Conservation (phyloP, 2,888 invertebrate genomes). For the Electrophaes corylata region DNA sequence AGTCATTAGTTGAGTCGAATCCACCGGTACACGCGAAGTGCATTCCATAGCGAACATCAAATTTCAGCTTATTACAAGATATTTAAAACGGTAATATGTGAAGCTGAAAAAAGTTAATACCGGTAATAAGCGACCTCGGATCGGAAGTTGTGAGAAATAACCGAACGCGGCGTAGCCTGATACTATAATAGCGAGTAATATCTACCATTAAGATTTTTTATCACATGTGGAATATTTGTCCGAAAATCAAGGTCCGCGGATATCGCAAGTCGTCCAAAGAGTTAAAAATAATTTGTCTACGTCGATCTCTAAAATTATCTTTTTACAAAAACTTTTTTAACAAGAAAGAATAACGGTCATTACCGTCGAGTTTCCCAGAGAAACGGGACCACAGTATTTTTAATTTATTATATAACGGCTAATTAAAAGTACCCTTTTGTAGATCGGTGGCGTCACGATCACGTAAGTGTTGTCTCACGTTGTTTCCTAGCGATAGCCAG, state of each 20-base stretch:
- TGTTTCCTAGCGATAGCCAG: constrained; percentile 58
- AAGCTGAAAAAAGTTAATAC: constrained; percentile 50
- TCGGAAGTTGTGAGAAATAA: constrained; percentile 47
- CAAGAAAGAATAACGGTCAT: constrained; percentile 67
- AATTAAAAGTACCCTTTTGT: constrained; percentile 76
- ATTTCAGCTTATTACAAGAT: constrained; percentile 48
- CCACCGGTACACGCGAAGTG: constrained; percentile 20
- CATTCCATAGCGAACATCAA: constrained; percentile 49
- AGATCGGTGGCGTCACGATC: constrained; percentile 70
- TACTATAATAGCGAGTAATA: constrained; percentile 40
- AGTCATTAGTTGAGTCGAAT: constrained; percentile 41
- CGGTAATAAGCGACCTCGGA: constrained; percentile 49
- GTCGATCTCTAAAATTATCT: constrained; percentile 33
- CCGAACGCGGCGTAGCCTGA: constrained; percentile 42
- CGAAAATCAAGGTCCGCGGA: constrained; percentile 19
- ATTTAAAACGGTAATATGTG: constrained; percentile 51
- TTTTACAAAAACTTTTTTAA: constrained; percentile 42
- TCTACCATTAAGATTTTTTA: constrained; percentile 33
- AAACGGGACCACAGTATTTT: constrained; percentile 77
- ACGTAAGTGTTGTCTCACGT: constrained; percentile 56
- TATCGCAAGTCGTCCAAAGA: background rate
- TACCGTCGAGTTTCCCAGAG: constrained; percentile 51
- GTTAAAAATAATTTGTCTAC: constrained; percentile 24
- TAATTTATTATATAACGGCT: constrained; percentile 79
- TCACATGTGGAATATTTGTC: constrained; percentile 19